A percentile compares a stretch with the other conserved stretches of the same genome.
These are phyloP conservation scores for Meloidogyne hapla DNA, from an alignment of 1,140 invertebrate species.

Conservation along the genomic window DNA sequence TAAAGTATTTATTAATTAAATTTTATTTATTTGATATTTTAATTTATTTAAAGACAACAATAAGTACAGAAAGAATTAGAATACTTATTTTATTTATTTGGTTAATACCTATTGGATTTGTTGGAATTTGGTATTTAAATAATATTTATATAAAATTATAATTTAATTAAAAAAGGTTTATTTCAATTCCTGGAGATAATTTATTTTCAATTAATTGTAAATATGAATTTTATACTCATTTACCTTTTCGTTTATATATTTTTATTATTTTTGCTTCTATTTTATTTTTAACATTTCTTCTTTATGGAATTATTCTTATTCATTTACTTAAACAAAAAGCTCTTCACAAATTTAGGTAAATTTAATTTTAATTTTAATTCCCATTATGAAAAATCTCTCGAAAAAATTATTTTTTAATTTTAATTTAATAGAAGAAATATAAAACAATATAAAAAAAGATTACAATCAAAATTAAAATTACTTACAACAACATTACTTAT, in stretches of 20 bases:
- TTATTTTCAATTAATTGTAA: constrained; percentile 35
- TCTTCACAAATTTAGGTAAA: too few species aligned
- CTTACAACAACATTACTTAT: constrained; percentile 54
- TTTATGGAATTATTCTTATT: constrained; percentile 49
- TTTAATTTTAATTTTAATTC: too few species aligned
- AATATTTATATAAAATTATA: too few species aligned
- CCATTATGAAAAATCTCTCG: too few species aligned
- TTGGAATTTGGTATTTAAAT: too few species aligned
- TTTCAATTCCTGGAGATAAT: constrained; percentile 38
- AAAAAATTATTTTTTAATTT: too few species aligned
- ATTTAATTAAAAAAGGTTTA: constrained; percentile 34
- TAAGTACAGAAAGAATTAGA: too few species aligned
- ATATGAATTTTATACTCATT: constrained; percentile 47
- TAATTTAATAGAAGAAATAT: constrained; percentile 1
- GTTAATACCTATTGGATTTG: too few species aligned
- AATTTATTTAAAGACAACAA: too few species aligned
- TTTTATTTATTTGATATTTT: background rate
- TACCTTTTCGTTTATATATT: constrained; percentile 53
- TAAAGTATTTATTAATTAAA: constrained; percentile 34
- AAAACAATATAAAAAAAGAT: constrained; percentile 21
- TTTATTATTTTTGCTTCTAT: constrained; percentile 42
- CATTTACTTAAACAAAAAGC: constrained; percentile 38
- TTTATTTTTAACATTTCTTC: constrained; percentile 40
- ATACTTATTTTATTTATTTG: too few species aligned
- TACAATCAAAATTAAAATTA: constrained; percentile 52